Evolutionary conservation across 2,888 invertebrate species (phyloP), one percentile per base, ranked within the genome.

Genomic region (Hylaea fasciaria): DNA sequence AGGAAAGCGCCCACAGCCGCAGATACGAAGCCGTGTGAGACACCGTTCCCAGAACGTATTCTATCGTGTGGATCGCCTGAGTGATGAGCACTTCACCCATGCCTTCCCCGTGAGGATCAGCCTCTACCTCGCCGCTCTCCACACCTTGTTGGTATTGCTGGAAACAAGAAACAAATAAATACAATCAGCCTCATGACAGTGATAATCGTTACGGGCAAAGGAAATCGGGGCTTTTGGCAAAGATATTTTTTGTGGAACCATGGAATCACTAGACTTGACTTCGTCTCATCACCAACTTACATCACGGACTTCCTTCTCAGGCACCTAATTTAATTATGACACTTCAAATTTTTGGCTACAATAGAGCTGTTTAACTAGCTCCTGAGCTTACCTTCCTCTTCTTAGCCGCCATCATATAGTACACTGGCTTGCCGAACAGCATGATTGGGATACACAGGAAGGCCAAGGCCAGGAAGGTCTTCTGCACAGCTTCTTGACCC

Each of bases 21-120:
- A 98, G 93, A 80, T 98, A 98, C 0, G 97, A 97, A 0, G 98
- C 98, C 0, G 98, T 98, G 83, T 98, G 97, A 0, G 97, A 97
- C 12, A 98, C 95, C n/a, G 97, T 97, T 41, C 97, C 97, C 49
- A 98, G 92, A 57, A 97, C 96, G 77, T 96, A 98, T 86, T 98
- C 98, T 62, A 98, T 97, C 5, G 97, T 98, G 85, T 98, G 97
- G 72, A 98, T 98, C 3, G 94, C 95, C 77, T 97, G 97, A 69
- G 96, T 95, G 70, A 98, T 97, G 85, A 97, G 93, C 65, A 96
- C 83, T 76, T 97, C 97, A 0, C 95, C 93, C 78, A 96, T 93
- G 11, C 95, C 63, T 73, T 93, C 93, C 0, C 92, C 93, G 0
- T 78, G 74, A 0, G 71, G 66, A 40, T 81, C 83, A 1, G 78